Base-by-base conservation (phyloP, 2,113 vertebrate species). In the Phylloscopus trochiloides region DNA sequence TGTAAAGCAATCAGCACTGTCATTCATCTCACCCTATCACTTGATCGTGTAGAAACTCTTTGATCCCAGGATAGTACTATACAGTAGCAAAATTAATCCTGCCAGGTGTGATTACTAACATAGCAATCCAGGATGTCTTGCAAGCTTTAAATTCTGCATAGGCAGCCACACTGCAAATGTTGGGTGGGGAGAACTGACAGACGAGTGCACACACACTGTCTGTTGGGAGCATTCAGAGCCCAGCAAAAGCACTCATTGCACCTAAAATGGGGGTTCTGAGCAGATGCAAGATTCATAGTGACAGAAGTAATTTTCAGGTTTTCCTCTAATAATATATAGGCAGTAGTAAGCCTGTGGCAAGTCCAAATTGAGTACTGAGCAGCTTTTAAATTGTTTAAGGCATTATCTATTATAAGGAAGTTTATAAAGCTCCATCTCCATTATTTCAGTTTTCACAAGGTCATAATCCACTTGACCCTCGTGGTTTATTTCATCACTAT, bases 381-480 rank as follows among this genome's bases (percentile, higher is more conserved):
- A 80, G 92, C 48, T 95, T 94, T 93, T 84, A 92, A 94, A 96
- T 90, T 94, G 75, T 95, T 90, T 86, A 90, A 95, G 93, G 85
- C 78, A 80, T 94, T 96, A 90, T 92, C 92, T 92, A 48, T 95
- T 94, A 78, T 65, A 88, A 84, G 88, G 89, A 97, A 96, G 88
- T 96, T 97, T 96, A 96, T 95, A 94, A 96, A 94, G 92, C 90
- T 95, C 88, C 63, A 51, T 96, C 94, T 96, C 90, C 86, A 92
- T 96, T 94, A 97, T 94, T 88, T 63, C 79, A 93, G 90, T 95
- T 97, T 96, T 94, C 93, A 92, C 10, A 24, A 95, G 96, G 96
- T 96, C 96, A 78, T 96, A 88, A 96, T 96, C 94, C 96, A 95
- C 82, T 96, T 97, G 96, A 96, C 95, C 94, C 94, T 80, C 5